Conservation (phyloP, 92 coral and sea anemone genomes). For the Parazoanthus atlanticus region DNA sequence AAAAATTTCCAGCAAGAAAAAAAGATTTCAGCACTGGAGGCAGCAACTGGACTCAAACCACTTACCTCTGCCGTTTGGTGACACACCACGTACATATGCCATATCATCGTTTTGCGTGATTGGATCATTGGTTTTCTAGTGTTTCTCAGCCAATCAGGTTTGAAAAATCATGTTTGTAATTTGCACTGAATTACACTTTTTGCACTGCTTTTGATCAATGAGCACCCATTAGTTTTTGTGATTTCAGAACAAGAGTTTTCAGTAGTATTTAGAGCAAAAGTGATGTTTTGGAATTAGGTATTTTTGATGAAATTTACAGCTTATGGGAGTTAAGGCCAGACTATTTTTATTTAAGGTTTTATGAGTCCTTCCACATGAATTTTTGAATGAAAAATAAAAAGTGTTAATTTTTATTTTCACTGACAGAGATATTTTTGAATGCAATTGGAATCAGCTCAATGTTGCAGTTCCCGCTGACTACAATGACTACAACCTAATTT, state of each 20-base stretch:
- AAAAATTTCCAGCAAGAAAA: background rate
- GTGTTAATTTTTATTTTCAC: background rate
- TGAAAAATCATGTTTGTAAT: background rate
- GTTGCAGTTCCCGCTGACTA: no score
- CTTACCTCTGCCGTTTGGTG: background rate
- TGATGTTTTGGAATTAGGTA: background rate
- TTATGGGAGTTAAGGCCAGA: background rate
- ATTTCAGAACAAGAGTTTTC: background rate
- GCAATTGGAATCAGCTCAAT: background rate
- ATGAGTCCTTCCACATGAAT: no score
- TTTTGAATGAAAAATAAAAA: background rate
- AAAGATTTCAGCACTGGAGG: slow-evolving; percentile 1
- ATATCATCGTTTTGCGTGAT: slow-evolving; percentile 1
- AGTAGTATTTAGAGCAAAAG: background rate
- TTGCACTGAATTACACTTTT: slow-evolving; percentile 6
- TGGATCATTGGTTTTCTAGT: slow-evolving; percentile 10
- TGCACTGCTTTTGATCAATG: background rate
- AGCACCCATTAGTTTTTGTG: background rate
- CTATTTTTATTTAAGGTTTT: background rate
- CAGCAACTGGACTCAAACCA: background rate
- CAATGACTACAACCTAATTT: no score
- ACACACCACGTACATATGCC: background rate
- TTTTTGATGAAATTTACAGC: background rate
- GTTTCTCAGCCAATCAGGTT: slow-evolving; percentile 7
- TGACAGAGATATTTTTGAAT: background rate